phyloP scores from a whole-genome alignment of 2,888 invertebrate genomes.

The Dexiosoma caninum region DNA sequence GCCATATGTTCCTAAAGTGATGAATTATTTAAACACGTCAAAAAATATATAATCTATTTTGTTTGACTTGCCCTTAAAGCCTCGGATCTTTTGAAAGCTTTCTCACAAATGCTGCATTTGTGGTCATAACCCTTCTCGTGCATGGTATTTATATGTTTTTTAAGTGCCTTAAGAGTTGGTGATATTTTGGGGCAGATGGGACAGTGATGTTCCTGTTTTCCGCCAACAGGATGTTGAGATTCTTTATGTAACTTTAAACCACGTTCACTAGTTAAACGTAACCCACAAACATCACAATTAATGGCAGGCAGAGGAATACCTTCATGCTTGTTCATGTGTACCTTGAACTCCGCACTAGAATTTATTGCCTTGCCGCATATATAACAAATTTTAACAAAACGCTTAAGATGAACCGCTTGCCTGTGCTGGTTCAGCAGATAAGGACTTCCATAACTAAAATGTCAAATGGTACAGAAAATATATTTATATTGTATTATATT shows the following conservation, averaged over 20 bases:
- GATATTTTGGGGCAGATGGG: constrained; percentile 74
- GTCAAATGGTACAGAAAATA: neutral
- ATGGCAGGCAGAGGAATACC: constrained; percentile 73
- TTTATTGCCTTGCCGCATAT: constrained; percentile 74
- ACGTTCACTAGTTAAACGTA: constrained; percentile 72
- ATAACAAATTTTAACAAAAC: constrained; percentile 52
- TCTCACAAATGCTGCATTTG: constrained; percentile 74
- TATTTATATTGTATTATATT: neutral
- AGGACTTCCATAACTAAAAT: constrained; percentile 43
- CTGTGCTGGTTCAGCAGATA: constrained; percentile 30
- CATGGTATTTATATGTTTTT: constrained; percentile 75
- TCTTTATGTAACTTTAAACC: constrained; percentile 74
- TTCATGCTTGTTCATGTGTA: constrained; percentile 74
- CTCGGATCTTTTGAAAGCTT: constrained; percentile 74
- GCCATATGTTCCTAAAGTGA: constrained; percentile 74
- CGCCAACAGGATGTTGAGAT: constrained; percentile 72
- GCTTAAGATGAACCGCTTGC: constrained; percentile 46
- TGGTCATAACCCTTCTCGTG: constrained; percentile 72
- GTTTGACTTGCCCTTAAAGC: constrained; percentile 15
- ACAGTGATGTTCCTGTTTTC: constrained; percentile 71
- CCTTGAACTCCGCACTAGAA: constrained; percentile 72
- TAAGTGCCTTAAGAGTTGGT: constrained; percentile 74
- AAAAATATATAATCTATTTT: neutral
- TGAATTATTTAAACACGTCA: neutral
- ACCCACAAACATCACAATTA: constrained; percentile 74